Conservation (phyloP, 53 echinoderm and acorn worm genomes). For the Actinopyga echinites region DNA sequence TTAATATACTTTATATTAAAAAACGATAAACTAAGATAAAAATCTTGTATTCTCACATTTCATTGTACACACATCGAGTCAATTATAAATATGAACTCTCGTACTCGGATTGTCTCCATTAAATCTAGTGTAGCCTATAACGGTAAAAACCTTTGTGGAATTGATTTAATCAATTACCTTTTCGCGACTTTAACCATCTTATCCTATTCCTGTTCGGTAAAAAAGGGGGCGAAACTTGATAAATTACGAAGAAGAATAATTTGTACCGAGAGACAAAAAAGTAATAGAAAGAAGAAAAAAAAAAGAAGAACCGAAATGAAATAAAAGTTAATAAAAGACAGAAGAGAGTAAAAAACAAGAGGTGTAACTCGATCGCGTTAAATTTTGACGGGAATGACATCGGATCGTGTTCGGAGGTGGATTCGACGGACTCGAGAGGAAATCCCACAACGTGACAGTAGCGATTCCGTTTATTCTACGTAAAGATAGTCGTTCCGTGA, state of each 20-base stretch:
- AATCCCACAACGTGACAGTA: conserved; percentile 37
- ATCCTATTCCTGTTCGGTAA: no score
- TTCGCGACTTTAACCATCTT: not conserved
- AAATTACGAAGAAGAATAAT: not conserved
- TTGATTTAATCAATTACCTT: conserved; percentile 16
- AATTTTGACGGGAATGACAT: conserved; percentile 16
- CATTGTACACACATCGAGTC: no score
- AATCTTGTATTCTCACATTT: no score
- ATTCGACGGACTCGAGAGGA: conserved; percentile 18
- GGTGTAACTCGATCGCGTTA: conserved; percentile 31
- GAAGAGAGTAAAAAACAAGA: not conserved
- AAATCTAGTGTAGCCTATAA: no score
- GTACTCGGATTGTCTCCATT: no score
- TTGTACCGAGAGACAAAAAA: no score
- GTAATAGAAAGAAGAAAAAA: no score
- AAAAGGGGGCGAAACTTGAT: conserved; percentile 17
- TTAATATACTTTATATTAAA: no score
- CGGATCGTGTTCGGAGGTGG: conserved; percentile 19
- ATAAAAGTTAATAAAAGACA: not conserved
- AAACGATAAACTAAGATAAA: no score
- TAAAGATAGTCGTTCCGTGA: conserved; percentile 25
- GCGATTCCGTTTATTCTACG: conserved; percentile 8
- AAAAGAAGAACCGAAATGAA: not conserved
- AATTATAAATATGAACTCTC: no score
- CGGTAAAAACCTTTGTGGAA: not conserved